Base-by-base conservation (phyloP, 2,113 vertebrate species). In the Megaptera novaeangliae region DNA sequence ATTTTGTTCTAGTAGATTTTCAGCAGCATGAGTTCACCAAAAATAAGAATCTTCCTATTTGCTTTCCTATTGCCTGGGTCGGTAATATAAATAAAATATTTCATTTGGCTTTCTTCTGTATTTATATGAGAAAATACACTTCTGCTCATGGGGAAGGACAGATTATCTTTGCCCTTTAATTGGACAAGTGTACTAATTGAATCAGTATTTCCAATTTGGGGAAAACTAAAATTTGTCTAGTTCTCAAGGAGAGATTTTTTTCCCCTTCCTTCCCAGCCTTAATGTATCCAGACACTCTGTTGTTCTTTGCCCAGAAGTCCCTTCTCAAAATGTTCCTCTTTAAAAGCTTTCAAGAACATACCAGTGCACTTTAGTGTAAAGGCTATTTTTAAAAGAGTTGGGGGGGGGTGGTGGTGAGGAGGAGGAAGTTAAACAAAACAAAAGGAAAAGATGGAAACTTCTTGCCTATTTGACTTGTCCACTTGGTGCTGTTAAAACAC, bases 321-420 rank as follows among this genome's bases (percentile, higher is more conserved):
- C 92, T 90, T 78, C 92, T 97, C 74, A 91, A 96, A 90, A 68
- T 46, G 64, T 90, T 91, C 90, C 61, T 92, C 63, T 91, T 97
- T 80, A 94, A 96, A 96, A 82, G 52, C 55, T 93, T 96, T 96
- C 52, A 61, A 96, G 87, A 71, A 94, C 83, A 86, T 80, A 83
- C 66, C 88, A 83, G 44, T 31, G 41, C 85, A 93, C 93, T 95
- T 96, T 46, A 91, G 88, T 41, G 31, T 87, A 75, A 49, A 59
- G 25, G 34, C n/a, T 93, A 64, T 94, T 96, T 97, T 96, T 96
- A 74, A 95, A 95, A 93, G 66, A 68, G 29, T 41, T 0, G 14
- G 34, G 77, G 52, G 31, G 5, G 7, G 1, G 27, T 29, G 64
- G 15, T 0, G 49, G 52, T 21, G 20, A 9, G 17, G 27, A 59